A percentile compares a stretch with the other conserved stretches of the same genome.
phyloP scores from a whole-genome alignment of 2,888 invertebrate species.

The Leptinotarsa rubiginosa region DNA sequence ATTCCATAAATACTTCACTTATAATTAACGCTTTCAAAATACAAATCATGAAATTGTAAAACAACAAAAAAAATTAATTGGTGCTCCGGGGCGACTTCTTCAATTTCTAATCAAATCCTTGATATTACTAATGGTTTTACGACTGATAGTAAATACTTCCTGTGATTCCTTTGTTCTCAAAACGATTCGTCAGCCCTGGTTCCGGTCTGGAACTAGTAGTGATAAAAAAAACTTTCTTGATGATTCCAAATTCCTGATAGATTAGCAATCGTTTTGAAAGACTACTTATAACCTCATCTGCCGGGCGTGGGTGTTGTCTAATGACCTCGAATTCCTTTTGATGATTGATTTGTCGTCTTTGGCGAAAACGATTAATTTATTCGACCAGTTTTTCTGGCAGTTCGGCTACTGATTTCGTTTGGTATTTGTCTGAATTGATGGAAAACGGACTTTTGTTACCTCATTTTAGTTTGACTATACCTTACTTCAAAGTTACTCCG shows the following conservation, averaged over 20 bases:
- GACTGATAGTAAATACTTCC: not conserved
- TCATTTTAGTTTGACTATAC: no score
- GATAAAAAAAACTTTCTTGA: constrained; percentile 10
- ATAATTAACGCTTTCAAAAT: no score
- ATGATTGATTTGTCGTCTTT: constrained; percentile 6
- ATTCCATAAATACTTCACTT: no score
- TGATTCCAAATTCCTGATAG: not conserved
- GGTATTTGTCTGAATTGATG: not conserved
- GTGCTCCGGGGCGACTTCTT: no score
- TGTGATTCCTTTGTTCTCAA: not conserved
- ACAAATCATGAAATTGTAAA: no score
- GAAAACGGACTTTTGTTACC: no score
- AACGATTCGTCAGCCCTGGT: not conserved
- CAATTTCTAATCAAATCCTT: not conserved
- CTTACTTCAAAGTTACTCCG: no score
- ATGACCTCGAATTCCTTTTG: constrained; percentile 7
- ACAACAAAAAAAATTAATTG: no score
- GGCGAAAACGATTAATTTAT: not conserved
- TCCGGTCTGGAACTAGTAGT: not conserved
- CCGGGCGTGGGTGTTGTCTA: constrained; percentile 8
- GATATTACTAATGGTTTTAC: not conserved
- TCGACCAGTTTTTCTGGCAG: not conserved
- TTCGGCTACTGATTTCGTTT: not conserved
- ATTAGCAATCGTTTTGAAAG: constrained; percentile 11
- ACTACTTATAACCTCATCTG: constrained; percentile 9